phyloP scores from a whole-genome alignment of 2,113 vertebrate genomes.

The Grus americana region DNA sequence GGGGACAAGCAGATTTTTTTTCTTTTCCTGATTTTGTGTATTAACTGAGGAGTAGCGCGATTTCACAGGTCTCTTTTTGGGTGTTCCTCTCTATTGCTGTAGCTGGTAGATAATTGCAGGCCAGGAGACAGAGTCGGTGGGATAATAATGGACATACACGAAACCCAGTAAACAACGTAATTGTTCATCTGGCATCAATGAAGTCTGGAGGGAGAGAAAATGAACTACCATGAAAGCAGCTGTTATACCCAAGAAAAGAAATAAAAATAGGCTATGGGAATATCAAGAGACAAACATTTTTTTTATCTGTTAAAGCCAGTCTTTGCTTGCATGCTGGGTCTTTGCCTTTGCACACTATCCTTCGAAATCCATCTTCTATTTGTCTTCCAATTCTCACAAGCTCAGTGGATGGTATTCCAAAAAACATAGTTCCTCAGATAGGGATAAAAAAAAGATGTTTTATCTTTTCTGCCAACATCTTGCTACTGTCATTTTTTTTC shows the following conservation, averaged over 20 bases:
- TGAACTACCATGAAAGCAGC: conserved; percentile 19
- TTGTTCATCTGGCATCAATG: conserved; percentile 26
- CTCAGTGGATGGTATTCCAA: background rate
- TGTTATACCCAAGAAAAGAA: conserved; percentile 33
- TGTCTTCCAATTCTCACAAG: background rate
- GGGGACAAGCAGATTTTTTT: background rate
- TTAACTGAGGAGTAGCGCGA: conserved; percentile 6
- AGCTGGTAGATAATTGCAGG: conserved; percentile 65
- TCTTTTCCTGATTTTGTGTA: conserved; percentile 2
- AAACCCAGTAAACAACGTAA: conserved; percentile 34
- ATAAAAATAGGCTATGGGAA: background rate
- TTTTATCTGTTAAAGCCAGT: background rate
- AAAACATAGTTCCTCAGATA: background rate
- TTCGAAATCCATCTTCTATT: background rate
- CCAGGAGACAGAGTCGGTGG: conserved; percentile 2
- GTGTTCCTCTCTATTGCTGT: conserved; percentile 44
- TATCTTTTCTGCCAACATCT: background rate
- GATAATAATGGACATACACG: conserved; percentile 60
- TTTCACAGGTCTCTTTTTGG: conserved; percentile 31
- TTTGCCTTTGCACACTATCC: background rate
- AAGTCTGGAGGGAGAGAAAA: conserved; percentile 47
- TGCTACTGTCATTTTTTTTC: background rate
- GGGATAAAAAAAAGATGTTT: background rate
- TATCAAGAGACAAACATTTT: background rate
- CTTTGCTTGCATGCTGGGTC: background rate